Percentiles rank a stretch among this genome's conserved stretches.
Evolutionary conservation across 2,797 vertebrate species (phyloP).

Genomic region (Heliangelus exortis): DNA sequence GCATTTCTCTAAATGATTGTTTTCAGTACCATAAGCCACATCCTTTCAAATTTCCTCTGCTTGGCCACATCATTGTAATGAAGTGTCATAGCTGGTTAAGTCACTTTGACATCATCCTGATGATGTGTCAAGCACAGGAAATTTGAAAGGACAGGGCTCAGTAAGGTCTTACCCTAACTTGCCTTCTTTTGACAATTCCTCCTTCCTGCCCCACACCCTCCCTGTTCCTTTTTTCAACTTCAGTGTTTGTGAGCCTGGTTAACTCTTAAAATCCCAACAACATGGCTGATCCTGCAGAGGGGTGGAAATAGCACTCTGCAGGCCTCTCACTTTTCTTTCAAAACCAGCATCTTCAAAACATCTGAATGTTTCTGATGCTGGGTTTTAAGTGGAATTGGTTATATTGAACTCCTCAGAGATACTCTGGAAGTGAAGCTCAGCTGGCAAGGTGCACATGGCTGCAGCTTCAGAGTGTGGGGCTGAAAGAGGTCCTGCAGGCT

Average conservation of each 20-base stretch:
- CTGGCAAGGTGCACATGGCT: neutral
- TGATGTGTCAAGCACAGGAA: slow-evolving; percentile 67
- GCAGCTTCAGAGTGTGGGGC: neutral
- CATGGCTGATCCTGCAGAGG: neutral
- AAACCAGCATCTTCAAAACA: neutral
- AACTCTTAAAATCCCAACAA: slow-evolving; percentile 41
- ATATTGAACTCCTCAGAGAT: neutral
- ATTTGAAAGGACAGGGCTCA: slow-evolving; percentile 39
- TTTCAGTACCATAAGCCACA: slow-evolving; percentile 52
- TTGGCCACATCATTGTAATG: slow-evolving; percentile 59
- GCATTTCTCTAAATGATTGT: slow-evolving; percentile 50
- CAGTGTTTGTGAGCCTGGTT: slow-evolving; percentile 8
- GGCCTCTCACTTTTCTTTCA: neutral
- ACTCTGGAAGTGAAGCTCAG: neutral
- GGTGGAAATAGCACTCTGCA: neutral
- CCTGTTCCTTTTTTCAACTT: neutral
- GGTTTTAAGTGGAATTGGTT: neutral
- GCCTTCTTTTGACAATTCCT: neutral
- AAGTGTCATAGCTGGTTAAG: slow-evolving; percentile 57
- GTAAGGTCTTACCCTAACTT: slow-evolving; percentile 41
- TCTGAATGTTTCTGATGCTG: neutral
- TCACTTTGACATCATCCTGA: slow-evolving; percentile 52
- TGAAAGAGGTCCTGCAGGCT: neutral
- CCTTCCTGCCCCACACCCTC: neutral
- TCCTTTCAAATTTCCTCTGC: slow-evolving; percentile 58